Conservation (phyloP, 2,888 invertebrate species). For the Autographa gamma region DNA sequence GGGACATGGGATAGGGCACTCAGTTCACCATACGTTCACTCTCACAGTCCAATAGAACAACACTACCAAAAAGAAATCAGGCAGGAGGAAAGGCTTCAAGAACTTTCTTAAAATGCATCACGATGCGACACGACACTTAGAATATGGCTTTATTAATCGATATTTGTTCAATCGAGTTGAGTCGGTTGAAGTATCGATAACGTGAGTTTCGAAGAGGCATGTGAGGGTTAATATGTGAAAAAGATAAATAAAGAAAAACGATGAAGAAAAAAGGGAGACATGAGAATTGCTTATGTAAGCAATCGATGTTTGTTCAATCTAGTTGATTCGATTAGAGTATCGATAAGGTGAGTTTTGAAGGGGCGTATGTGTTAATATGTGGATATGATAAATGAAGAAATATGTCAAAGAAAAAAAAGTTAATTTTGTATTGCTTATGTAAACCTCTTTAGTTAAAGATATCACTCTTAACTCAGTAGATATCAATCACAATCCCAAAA, state of each 20-base stretch:
- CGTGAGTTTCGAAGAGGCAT: background rate
- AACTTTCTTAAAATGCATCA: too few species aligned
- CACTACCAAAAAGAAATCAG: too few species aligned
- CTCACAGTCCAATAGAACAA: too few species aligned
- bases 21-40: background rate
- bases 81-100: too few species aligned
- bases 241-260: too few species aligned
- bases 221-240: background rate
- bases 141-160: constrained; percentile 9
- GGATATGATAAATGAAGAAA: background rate
- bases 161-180: constrained; percentile 13
- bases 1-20: background rate
- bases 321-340: background rate
- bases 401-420: too few species aligned
- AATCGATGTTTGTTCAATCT: constrained; percentile 17
- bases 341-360: background rate
- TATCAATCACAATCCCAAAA: constrained; percentile 44
- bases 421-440: too few species aligned
- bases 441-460: too few species aligned
- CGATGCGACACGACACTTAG: too few species aligned
- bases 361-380: too few species aligned
- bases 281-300: too few species aligned
- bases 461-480: constrained; percentile 14
- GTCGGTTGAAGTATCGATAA: background rate
- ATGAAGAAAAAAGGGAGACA: too few species aligned